phyloP scores from a whole-genome alignment of 2,113 vertebrate genomes.

The Speoplatyrhinus poulsoni region DNA sequence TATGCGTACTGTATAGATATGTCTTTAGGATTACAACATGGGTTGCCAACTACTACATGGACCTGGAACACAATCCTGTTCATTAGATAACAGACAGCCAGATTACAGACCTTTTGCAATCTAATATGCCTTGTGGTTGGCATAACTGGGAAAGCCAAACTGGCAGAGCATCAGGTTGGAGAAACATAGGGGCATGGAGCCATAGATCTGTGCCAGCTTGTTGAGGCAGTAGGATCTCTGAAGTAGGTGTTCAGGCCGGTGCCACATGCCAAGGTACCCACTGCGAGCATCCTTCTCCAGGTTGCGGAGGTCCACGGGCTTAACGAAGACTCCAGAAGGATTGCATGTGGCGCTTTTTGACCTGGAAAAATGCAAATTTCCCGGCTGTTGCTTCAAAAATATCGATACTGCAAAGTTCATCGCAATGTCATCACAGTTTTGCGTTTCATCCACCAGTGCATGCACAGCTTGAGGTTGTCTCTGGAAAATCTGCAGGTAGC shows the following conservation, averaged over 20 bases:
- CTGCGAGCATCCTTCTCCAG: conserved; percentile 88
- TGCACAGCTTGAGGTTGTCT: conserved; percentile 81
- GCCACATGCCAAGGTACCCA: conserved; percentile 94
- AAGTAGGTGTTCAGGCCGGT: conserved; percentile 88
- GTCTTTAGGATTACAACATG: too few relatives aligned
- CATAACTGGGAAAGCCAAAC: conserved; percentile 94
- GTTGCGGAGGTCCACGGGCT: conserved; percentile 88
- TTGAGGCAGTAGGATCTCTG: conserved; percentile 94
- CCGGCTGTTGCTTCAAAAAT: conserved; percentile 49
- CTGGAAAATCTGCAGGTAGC: conserved; percentile 88
- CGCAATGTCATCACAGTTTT: conserved; percentile 95
- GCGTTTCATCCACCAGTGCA: conserved; percentile 85
- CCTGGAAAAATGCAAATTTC: background rate
- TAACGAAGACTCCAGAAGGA: conserved; percentile 88
- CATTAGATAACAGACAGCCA: background rate
- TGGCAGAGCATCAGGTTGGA: conserved; percentile 95
- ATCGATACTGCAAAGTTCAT: conserved; percentile 89
- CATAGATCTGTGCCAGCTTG: conserved; percentile 84
- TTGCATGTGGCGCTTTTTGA: conserved; percentile 47
- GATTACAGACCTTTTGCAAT: conserved; percentile 6
- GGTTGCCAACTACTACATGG: too few relatives aligned
- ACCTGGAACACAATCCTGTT: background rate
- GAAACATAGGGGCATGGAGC: conserved; percentile 88
- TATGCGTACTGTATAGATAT: too few relatives aligned
- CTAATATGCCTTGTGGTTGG: conserved; percentile 83